phyloP scores from a whole-genome alignment of 2,113 vertebrate species.

The Leptodactylus fuscus region DNA sequence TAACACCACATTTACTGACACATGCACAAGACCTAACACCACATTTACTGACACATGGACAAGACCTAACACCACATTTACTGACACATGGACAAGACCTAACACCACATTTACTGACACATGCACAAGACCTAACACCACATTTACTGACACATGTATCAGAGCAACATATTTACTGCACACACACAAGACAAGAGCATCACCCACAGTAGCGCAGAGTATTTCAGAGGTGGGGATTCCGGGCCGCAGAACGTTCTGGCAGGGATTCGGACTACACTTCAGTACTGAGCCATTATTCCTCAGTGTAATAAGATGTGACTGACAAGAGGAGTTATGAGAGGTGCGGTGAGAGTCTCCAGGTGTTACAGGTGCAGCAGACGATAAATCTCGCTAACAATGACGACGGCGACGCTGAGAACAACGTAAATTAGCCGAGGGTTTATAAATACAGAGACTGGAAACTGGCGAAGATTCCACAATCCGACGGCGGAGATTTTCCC shows the following conservation, averaged over 20 bases:
- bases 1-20: background rate
- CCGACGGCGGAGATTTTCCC: conserved; percentile 24
- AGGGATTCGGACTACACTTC: too few species aligned
- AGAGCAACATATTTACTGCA: background rate
- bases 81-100: background rate
- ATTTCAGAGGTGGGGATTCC: too few species aligned
- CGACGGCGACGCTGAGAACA: background rate
- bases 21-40: too few species aligned
- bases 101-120: background rate
- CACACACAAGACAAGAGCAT: too few species aligned
- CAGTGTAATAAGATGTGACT: background rate
- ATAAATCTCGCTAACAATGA: conserved; percentile 11
- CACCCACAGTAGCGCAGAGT: too few species aligned
- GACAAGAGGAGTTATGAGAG: background rate
- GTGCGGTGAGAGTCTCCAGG: background rate
- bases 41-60: background rate
- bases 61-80: background rate
- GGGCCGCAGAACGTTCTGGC: too few species aligned
- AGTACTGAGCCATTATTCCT: too few species aligned
- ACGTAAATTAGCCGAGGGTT: background rate
- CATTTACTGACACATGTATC: background rate
- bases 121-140: background rate
- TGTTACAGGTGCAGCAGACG: background rate
- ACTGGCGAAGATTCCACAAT: conserved; percentile 6
- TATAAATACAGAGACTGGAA: conserved; percentile 20